Percentiles rank a stretch among this genome's conserved stretches.
Evolutionary conservation across 2,113 vertebrate species (phyloP).

Genomic region (Ardeotis arabs): DNA sequence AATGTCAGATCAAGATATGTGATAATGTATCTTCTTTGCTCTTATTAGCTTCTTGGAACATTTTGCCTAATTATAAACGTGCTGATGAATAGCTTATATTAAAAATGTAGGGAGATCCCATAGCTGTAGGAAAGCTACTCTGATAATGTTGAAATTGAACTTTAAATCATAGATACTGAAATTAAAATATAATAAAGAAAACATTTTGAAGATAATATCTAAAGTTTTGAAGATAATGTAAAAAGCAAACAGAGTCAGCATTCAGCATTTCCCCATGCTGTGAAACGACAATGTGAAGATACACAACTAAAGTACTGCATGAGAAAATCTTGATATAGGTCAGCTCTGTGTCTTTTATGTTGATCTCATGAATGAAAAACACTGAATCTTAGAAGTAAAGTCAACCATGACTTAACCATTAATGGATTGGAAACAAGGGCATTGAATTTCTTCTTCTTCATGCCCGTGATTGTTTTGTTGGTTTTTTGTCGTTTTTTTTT

Average conservation of each 20-base stretch:
- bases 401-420: neutral
- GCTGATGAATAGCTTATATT: neutral
- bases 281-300: neutral
- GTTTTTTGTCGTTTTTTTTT: neutral
- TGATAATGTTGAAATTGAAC: neutral
- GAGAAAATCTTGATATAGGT: neutral
- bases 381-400: neutral
- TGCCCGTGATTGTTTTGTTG: fast-evolving
- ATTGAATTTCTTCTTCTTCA: neutral
- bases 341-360: neutral
- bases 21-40: neutral
- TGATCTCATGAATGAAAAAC: neutral
- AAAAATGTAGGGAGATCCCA: neutral
- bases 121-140: neutral
- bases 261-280: neutral
- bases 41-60: neutral
- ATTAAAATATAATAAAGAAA: neutral
- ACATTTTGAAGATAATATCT: neutral
- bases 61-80: neutral
- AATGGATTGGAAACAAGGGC: neutral
- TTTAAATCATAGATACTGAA: neutral
- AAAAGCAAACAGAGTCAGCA: neutral
- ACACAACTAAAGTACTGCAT: neutral
- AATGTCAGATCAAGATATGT: neutral
- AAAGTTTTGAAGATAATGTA: too few species aligned